Evolutionary conservation across 2,113 vertebrate species (phyloP), one percentile per base, ranked within the genome.

Genomic region (Acrocephalus kingi): DNA sequence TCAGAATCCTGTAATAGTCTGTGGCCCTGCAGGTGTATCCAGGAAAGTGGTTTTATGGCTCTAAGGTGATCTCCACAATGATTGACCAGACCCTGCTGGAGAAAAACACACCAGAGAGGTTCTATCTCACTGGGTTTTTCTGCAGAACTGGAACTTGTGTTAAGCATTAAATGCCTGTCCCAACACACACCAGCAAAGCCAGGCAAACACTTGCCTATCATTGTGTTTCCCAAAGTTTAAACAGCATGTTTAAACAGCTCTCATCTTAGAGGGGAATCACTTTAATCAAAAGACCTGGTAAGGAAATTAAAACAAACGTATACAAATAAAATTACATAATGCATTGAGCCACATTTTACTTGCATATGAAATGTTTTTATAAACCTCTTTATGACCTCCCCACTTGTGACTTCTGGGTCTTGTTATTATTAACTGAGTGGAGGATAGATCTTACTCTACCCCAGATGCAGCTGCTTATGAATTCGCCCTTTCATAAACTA

Each of bases 381-480:
- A 95, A 96, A 92, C 10, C 69, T 31, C 45, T 91, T 95, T 92
- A 96, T 93, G 77, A 86, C 92, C 83, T 87, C 43, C 33, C 33
- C 45, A 51, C 64, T 96, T 93, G 41, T 79, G 86, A 84, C 76
- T 95, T 92, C 69, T 90, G 92, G 88, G 76, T 84, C 84, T 93
- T 96, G 67, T 96, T 92, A 78, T 90, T 96, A 89, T 75, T 93
- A 90, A 92, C 56, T 20, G 22, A 90, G 54, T 58, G 41, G 58
- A 87, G 79, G 82, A 88, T 71, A 86, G 94, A 84, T 87, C 79
- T 95, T 87, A 52, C 56, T 78, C n/a, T 51, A 27, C 68, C 89
- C 93, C 92, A 94, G 78, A 94, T 78, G 71, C 87, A 92, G 72
- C 37, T 93, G 54, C 68, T 84, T 67, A 93, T 91, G 87, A 94